Conservation (phyloP, 2,113 vertebrate genomes). For the Rhea americana region DNA sequence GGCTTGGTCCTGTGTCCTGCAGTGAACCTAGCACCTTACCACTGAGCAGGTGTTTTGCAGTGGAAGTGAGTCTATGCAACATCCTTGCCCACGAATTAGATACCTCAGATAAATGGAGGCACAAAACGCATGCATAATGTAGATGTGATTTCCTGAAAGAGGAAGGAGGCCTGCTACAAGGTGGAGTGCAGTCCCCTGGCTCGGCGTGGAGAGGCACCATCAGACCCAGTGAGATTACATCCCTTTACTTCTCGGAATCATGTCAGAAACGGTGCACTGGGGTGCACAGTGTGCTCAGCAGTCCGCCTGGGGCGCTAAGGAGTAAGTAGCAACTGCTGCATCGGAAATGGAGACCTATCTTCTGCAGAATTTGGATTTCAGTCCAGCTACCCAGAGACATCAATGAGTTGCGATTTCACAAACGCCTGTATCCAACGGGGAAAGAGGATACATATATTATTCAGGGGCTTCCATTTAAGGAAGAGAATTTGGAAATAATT, state of each 20-base stretch:
- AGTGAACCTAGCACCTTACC: accelerated
- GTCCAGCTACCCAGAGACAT: neutral
- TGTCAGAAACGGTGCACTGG: neutral
- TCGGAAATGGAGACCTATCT: too few species aligned
- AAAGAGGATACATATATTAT: neutral
- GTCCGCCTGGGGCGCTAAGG: neutral
- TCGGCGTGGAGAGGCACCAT: neutral
- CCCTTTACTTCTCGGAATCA: neutral
- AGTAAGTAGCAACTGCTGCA: too few species aligned
- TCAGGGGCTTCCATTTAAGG: neutral
- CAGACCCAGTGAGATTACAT: accelerated
- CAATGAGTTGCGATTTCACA: accelerated
- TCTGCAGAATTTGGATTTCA: neutral
- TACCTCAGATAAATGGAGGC: neutral
- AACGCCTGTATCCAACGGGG: neutral
- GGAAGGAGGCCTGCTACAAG: neutral
- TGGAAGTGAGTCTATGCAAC: neutral
- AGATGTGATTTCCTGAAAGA: neutral
- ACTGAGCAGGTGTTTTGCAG: neutral
- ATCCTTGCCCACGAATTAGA: accelerated
- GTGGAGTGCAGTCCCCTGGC: neutral
- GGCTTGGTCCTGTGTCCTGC: neutral
- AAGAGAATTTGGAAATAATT: neutral
- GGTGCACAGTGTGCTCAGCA: neutral
- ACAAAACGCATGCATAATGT: neutral